Conservation (phyloP, 2,113 vertebrate species). For the Ploceus nigricollis region DNA sequence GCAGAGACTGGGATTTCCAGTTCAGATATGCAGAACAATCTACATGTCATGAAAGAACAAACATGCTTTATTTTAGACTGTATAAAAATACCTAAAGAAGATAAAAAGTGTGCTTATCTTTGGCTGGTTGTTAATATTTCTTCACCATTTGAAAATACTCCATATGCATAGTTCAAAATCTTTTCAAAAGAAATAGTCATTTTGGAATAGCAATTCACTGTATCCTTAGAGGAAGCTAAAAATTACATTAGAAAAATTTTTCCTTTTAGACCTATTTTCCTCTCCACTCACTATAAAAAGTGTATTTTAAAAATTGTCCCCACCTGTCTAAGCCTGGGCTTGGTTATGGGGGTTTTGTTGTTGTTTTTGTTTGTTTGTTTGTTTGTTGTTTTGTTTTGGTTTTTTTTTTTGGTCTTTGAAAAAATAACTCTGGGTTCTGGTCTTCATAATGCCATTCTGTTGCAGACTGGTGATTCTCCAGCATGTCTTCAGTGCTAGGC, state of each 20-base stretch:
- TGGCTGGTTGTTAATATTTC: not conserved
- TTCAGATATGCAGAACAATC: not conserved
- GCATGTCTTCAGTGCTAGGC: not conserved
- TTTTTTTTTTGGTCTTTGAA: not conserved
- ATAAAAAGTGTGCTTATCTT: not conserved
- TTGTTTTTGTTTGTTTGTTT: not conserved
- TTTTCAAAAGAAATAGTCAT: not conserved
- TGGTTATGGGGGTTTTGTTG: fast-evolving
- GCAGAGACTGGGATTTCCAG: not conserved
- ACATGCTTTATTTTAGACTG: not conserved
- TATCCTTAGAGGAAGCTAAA: not conserved
- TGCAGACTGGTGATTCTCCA: not conserved
- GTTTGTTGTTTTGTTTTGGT: not conserved
- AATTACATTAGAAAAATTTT: not conserved
- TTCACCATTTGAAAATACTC: not conserved
- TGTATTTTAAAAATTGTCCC: not conserved
- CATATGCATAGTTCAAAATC: not conserved
- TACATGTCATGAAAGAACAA: not conserved
- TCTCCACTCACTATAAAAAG: not conserved
- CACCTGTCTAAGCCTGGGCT: not conserved
- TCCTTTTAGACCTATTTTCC: not conserved
- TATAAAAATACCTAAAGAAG: not conserved
- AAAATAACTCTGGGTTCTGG: not conserved
- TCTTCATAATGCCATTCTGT: not conserved
- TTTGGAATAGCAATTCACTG: not conserved